Evolutionary conservation across 2,113 vertebrate species (phyloP).

Genomic region (Rhadina sibilatrix): DNA sequence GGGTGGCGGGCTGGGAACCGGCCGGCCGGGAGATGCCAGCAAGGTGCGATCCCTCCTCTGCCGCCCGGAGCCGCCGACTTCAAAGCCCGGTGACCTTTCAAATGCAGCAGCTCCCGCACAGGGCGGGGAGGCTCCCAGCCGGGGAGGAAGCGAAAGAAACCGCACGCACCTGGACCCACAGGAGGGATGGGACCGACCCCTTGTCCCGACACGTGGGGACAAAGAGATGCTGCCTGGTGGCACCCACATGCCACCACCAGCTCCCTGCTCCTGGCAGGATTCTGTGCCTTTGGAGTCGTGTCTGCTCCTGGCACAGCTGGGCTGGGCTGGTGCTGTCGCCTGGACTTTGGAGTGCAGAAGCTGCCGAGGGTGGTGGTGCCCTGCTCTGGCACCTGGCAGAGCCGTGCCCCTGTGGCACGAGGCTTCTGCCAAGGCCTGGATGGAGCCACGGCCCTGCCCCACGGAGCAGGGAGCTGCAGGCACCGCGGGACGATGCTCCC

Average conservation of each 20-base stretch:
- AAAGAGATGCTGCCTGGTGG: not conserved
- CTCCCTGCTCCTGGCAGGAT: not conserved
- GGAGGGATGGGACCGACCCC: not conserved
- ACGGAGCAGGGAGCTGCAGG: not conserved
- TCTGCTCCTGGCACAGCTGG: fast-evolving
- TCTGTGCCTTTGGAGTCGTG: fast-evolving
- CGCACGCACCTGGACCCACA: not conserved
- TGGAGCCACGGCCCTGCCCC: not conserved
- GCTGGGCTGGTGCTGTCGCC: not conserved
- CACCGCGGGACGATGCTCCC: not conserved
- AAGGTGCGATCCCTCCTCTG: slow-evolving; percentile 19
- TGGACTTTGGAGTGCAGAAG: slow-evolving; percentile 1
- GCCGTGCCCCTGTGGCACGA: fast-evolving
- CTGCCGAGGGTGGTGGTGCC: not conserved
- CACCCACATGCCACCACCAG: not conserved
- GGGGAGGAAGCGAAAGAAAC: not conserved
- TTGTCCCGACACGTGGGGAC: fast-evolving
- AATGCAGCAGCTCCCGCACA: not conserved
- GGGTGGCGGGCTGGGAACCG: not conserved
- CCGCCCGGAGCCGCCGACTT: not conserved
- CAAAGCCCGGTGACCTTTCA: slow-evolving; percentile 37
- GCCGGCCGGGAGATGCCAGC: not conserved
- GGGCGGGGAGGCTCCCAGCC: not conserved
- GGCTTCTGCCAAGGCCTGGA: not conserved
- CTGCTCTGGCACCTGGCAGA: fast-evolving